Conservation (phyloP, 2,888 invertebrate genomes). For the Lasioglossum morio region DNA sequence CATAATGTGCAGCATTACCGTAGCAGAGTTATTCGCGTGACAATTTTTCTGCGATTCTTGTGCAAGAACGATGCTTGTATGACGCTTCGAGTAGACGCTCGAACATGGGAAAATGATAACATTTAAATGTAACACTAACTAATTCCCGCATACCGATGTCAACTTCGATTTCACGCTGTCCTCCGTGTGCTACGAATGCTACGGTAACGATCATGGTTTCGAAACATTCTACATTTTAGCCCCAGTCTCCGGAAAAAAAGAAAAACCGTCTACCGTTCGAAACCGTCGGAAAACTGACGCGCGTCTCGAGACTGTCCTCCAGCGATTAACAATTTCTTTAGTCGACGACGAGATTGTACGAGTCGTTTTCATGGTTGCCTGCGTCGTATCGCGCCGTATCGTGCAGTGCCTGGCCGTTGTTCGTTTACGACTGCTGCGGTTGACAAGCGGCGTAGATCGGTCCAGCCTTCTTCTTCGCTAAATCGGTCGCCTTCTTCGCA, state of each 20-base stretch:
- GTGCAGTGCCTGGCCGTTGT: not conserved
- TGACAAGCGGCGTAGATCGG: slow-evolving; percentile 83
- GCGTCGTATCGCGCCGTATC: not conserved
- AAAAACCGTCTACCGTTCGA: not conserved
- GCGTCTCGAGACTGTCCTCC: not conserved
- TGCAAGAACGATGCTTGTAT: not conserved
- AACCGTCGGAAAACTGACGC: not conserved
- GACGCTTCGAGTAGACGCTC: not conserved
- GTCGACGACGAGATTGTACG: not conserved
- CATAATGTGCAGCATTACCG: slow-evolving; percentile 18
- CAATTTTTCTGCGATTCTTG: slow-evolving; percentile 2
- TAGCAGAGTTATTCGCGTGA: not conserved
- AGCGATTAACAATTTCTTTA: slow-evolving; percentile 16
- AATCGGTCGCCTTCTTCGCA: slow-evolving; percentile 92
- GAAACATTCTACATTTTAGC: not conserved
- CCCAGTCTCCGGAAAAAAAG: not conserved
- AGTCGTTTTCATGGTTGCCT: not conserved
- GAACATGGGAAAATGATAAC: not conserved
- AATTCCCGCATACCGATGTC: not conserved
- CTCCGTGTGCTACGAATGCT: not conserved
- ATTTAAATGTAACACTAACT: not conserved
- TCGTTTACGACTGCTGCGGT: slow-evolving; percentile 80
- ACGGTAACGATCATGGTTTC: slow-evolving; percentile 1
- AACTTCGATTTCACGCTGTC: not conserved
- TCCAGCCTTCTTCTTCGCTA: slow-evolving; percentile 88